Evolutionary conservation across 2,888 invertebrate species (phyloP).

Genomic region (Luperina nickerlii): DNA sequence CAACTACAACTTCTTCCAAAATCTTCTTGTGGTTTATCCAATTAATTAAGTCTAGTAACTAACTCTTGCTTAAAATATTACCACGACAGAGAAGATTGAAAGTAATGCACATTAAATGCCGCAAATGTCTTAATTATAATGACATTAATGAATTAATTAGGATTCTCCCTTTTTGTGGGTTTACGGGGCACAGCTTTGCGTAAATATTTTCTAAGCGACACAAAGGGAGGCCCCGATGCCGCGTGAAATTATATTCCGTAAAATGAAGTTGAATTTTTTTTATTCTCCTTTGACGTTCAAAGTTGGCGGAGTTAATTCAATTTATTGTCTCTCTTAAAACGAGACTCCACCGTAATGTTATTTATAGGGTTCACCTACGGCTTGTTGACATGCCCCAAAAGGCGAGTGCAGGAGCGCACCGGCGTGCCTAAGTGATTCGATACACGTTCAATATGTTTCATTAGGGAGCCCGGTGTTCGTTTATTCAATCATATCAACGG

Average conservation of each 20-base stretch:
- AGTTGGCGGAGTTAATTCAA: conserved; percentile 87
- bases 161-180: conserved; percentile 77
- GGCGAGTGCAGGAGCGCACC: conserved; percentile 87
- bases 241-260: conserved; percentile 85
- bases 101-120: conserved; percentile 80
- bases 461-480: conserved; percentile 86
- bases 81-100: conserved; percentile 67
- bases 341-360: conserved; percentile 86
- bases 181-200: conserved; percentile 79
- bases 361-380: conserved; percentile 88
- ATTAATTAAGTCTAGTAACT: conserved; percentile 29
- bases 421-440: conserved; percentile 88
- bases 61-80: conserved; percentile 61
- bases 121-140: conserved; percentile 82
- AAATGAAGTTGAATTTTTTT: conserved; percentile 85
- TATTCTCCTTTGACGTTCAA: conserved; percentile 86
- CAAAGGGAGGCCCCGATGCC: conserved; percentile 81
- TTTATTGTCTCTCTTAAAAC: conserved; percentile 89
- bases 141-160: conserved; percentile 87
- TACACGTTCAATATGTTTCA: conserved; percentile 90
- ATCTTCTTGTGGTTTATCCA: neutral
- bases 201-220: conserved; percentile 84
- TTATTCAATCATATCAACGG: conserved; percentile 89
- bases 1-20: conserved; percentile 17
- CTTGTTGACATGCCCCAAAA: conserved; percentile 85